Evolutionary conservation across 2,888 invertebrate genomes (phyloP).

Genomic region (Dendrolimus houi): DNA sequence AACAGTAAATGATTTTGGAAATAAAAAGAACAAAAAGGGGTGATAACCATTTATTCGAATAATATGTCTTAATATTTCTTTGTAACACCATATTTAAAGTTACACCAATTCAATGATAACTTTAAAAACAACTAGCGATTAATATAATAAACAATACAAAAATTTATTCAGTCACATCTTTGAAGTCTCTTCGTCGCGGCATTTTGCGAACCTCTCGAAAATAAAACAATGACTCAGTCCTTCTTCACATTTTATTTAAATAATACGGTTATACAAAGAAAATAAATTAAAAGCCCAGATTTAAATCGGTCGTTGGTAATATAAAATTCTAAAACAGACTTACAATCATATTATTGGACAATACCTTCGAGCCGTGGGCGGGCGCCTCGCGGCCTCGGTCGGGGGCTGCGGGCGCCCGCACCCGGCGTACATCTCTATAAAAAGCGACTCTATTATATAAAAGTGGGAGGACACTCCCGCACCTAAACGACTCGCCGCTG

Average conservation of each 20-base stretch:
- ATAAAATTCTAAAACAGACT: conserved; percentile 76
- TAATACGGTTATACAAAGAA: conserved; percentile 75
- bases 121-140: conserved; percentile 47
- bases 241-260: conserved; percentile 69
- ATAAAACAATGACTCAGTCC: conserved; percentile 72
- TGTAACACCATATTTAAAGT: conserved; percentile 72
- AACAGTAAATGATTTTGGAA: conserved; percentile 10
- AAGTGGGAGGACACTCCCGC: conserved; percentile 65
- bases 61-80: conserved; percentile 71
- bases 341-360: conserved; percentile 61
- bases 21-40: conserved; percentile 42
- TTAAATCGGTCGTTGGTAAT: conserved; percentile 74
- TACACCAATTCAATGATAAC: conserved; percentile 56
- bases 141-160: conserved; percentile 56
- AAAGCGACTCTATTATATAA: conserved; percentile 73
- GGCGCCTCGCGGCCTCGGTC: conserved; percentile 13
- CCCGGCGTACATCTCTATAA: conserved; percentile 52
- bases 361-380: conserved; percentile 30
- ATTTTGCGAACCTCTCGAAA: conserved; percentile 31
- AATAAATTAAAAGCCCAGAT: conserved; percentile 75
- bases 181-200: conserved; percentile 3
- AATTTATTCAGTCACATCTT: conserved; percentile 29
- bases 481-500: conserved; percentile 60
- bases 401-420: conserved; percentile 9
- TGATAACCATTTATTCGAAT: conserved; percentile 73